Percentiles rank a stretch among this genome's conserved stretches.
Evolutionary conservation across 2,113 vertebrate species (phyloP).

Genomic region (Anser brachyrhynchus): DNA sequence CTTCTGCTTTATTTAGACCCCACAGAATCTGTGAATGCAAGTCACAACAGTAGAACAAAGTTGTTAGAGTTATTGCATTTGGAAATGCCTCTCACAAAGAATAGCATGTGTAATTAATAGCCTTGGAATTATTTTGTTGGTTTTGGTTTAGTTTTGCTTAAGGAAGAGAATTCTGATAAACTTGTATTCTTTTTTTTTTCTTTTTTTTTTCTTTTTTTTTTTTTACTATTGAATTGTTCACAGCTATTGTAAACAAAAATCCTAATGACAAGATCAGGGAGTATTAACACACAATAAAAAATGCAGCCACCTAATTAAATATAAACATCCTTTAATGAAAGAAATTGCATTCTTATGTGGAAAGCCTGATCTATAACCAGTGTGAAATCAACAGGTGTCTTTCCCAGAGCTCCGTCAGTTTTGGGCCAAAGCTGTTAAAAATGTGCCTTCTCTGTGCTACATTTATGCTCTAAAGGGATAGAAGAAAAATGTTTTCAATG

Average conservation of each 20-base stretch:
- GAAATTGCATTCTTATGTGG: neutral
- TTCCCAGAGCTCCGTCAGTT: neutral
- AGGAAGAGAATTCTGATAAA: neutral
- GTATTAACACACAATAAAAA: neutral
- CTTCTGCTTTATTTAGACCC: constrained; percentile 47
- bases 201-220: neutral
- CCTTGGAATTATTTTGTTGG: neutral
- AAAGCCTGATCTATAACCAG: neutral
- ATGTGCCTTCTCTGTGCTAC: neutral
- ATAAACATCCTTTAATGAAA: constrained; percentile 8
- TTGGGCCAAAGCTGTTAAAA: neutral
- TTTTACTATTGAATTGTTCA: neutral
- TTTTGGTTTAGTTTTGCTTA: neutral
- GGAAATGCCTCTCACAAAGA: neutral
- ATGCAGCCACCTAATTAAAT: neutral
- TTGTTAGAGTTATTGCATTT: neutral
- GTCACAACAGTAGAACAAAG: constrained; percentile 27
- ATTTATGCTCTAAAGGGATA: neutral
- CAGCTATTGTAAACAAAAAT: neutral
- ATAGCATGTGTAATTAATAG: neutral
- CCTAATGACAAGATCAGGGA: neutral
- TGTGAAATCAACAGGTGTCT: constrained; percentile 1
- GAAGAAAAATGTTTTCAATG: neutral
- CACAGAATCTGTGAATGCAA: constrained; percentile 34
- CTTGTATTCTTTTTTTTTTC: neutral